Evolutionary conservation across 2,797 vertebrate species (phyloP), one percentile per base, ranked within the genome.

Genomic region (Tragopan temminckii): DNA sequence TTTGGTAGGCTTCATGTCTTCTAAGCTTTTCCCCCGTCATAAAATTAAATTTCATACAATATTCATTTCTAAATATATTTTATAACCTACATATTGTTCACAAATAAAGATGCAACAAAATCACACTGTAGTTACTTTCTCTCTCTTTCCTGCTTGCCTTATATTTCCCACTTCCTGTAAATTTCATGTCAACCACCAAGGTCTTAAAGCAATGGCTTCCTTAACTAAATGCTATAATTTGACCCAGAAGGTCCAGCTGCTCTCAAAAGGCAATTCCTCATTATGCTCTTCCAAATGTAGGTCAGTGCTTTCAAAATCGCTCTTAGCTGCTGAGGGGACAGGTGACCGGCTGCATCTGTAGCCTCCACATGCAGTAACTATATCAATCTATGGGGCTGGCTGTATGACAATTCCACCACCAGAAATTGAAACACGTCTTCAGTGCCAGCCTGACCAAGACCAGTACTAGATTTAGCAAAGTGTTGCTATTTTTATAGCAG

Each of bases 281-380:
- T 78, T 83, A 20, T 87, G 75, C 77, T 80, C 15, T 89, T 89
- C 72, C 79, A 79, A 96, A 94, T 93, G 50, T 94, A 95, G 95
- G 94, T 95, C 90, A 94, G 9, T 1, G 70, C 59, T 89, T 89
- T 93, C 50, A 80, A 52, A 88, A 80, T 72, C 74, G 40, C 67
- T 82, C 0, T 7, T 78, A 89, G 82, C 88, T 0, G 0, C 80
- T 67, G 82, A 85, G 87, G 88, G 57, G 50, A 80, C 89, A 93
- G 93, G 93, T 96, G 94, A 95, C 88, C 75, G 71, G 86, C 88
- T 85, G 61, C 88, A 71, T 94, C 92, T 93, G 83, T 45, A 93
- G 91, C 80, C 75, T 93, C 45, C 68, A 66, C 78, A 68, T 76
- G 63, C 83, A 63, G 40, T 20, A 19, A 77, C 88, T 40, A 1